Conservation (phyloP, 2,113 vertebrate genomes). For the Burhinus oedicnemus region DNA sequence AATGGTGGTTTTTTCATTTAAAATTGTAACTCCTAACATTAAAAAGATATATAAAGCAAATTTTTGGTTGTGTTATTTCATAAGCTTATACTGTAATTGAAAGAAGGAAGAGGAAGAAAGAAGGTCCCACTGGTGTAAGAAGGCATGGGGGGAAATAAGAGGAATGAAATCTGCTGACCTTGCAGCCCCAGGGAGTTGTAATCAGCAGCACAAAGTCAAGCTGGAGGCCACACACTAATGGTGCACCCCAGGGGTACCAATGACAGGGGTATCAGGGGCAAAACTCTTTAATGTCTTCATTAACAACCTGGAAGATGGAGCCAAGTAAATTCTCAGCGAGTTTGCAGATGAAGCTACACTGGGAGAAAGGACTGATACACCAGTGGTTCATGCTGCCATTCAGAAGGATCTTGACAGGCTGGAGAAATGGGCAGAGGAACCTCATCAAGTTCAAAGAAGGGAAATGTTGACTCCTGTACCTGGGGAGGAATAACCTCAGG, state of each 20-base stretch:
- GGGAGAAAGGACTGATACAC: neutral
- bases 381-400: neutral
- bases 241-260: accelerated
- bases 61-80: neutral
- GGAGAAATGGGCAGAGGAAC: neutral
- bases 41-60: neutral
- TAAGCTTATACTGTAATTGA: neutral
- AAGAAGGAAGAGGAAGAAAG: neutral
- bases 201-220: neutral
- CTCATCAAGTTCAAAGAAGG: neutral
- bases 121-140: neutral
- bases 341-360: neutral
- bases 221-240: neutral
- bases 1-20: neutral
- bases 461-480: neutral
- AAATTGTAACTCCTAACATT: neutral
- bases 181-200: neutral
- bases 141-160: neutral
- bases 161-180: neutral
- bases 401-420: neutral
- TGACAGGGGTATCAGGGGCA: neutral
- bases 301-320: neutral
- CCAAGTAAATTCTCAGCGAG: neutral
- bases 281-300: neutral
- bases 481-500: neutral